A percentile compares a stretch with the other conserved stretches of the same genome.
Evolutionary conservation across 2,888 invertebrate genomes (phyloP).

Genomic region (Synanthedon myopaeformis): DNA sequence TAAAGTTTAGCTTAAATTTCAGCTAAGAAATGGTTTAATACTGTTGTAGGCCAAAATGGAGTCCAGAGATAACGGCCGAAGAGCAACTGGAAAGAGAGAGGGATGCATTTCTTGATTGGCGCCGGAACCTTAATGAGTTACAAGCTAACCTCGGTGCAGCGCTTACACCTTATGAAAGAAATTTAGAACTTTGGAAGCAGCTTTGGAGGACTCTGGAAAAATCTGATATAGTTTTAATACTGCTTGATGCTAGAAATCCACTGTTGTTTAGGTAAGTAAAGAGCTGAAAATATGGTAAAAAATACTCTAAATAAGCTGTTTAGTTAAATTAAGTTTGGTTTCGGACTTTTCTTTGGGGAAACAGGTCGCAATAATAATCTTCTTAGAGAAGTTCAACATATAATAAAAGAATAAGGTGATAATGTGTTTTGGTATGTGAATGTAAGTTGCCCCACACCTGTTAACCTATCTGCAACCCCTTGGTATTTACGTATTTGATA

Average conservation of each 20-base stretch:
- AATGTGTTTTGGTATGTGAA: too few species aligned
- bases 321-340: too few species aligned
- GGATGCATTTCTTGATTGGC: slow-evolving; percentile 90
- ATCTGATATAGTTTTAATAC: slow-evolving; percentile 92
- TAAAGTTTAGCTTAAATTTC: neutral
- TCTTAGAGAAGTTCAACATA: too few species aligned
- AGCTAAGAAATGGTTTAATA: neutral
- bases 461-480: too few species aligned
- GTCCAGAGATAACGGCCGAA: slow-evolving; percentile 77
- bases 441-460: too few species aligned
- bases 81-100: slow-evolving; percentile 85
- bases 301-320: too few species aligned
- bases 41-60: slow-evolving; percentile 81
- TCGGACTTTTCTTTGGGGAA: too few species aligned
- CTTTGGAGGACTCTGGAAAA: slow-evolving; percentile 98
- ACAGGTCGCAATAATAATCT: too few species aligned
- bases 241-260: slow-evolving; percentile 97
- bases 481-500: too few species aligned
- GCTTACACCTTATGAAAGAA: slow-evolving; percentile 97
- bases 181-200: slow-evolving; percentile 98
- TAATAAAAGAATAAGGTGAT: too few species aligned
- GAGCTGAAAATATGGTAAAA: neutral
- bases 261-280: slow-evolving; percentile 76
- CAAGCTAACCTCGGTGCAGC: slow-evolving; percentile 83
- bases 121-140: slow-evolving; percentile 81